Base-by-base conservation (phyloP, 1,140 invertebrate species). In the Diorhabda carinulata region DNA sequence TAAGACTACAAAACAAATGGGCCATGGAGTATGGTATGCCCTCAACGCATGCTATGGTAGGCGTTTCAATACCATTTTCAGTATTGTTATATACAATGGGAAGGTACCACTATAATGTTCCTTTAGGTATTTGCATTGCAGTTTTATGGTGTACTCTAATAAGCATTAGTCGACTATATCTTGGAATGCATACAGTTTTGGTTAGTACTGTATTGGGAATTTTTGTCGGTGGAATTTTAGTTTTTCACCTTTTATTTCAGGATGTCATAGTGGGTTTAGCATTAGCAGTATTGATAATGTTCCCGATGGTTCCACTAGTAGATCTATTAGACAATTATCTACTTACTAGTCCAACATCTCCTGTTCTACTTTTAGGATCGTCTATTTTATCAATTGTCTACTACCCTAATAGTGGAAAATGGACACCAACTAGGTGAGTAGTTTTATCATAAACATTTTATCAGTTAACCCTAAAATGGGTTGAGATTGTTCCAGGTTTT, bases 31-130 rank as follows among this genome's bases (percentile, higher is more conserved):
- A 95, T 85, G 94, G 94, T 42, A 95, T 97, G 92, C 94, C 94
- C 7, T 96, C 94, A 3, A 96, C 94, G 2, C 95, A 97, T 84
- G 94, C 95, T 3, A 95, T 96, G 92, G 90, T 95, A 58, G 92
- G 89, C 3, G 86, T 93, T 25, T 90, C 91, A 0, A 91, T 97
- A 76, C 94, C 94, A 59, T 93, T 94, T 79, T 91, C 92, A 9
- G 85, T 95, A 60, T 78, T 96, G 65, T 82, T 92, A 67, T 93
- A 92, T 74, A 93, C 92, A 4, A 87, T 89, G 78, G 85, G 90
- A 78, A 84, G 92, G 82, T 97, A 96, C 80, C 87, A 92, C 78
- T 91, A 90, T 85, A 89, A 87, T 66, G 81, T 85, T 68, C 74
- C 81, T 52, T 78, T 84, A 78, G 88, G 87, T 4, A 74, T 82